Evolutionary conservation across 2,797 vertebrate genomes (phyloP).

Genomic region (Anguilla anguilla): DNA sequence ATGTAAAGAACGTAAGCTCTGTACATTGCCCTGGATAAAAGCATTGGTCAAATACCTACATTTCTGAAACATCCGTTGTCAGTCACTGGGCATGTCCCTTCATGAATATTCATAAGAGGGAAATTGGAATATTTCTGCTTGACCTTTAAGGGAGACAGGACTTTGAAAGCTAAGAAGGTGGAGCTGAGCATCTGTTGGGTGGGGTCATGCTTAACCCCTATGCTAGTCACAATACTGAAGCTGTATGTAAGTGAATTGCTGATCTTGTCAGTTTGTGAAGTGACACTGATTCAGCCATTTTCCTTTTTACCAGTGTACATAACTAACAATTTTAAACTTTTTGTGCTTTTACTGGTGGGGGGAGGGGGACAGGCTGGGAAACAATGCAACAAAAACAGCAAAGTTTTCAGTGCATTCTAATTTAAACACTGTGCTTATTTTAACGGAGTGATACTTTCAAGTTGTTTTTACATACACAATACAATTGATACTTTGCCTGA

Average conservation of each 20-base stretch:
- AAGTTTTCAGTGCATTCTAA: constrained; percentile 18
- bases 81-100: neutral
- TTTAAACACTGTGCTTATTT: constrained; percentile 6
- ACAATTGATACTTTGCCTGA: constrained; percentile 38
- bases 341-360: neutral
- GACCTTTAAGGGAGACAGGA: neutral
- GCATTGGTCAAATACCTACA: neutral
- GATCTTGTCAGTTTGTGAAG: constrained; percentile 50
- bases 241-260: constrained; percentile 41
- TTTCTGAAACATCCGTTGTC: neutral
- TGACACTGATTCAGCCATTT: constrained; percentile 39
- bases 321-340: constrained; percentile 50
- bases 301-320: constrained; percentile 50
- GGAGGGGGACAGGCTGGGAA: neutral
- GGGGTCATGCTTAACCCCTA: neutral
- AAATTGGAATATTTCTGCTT: neutral
- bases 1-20: too few relatives aligned
- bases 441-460: constrained; percentile 26
- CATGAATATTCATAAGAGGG: neutral
- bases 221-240: neutral
- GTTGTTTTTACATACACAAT: constrained; percentile 50
- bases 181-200: neutral
- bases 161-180: neutral
- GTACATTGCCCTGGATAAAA: too few relatives aligned
- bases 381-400: neutral